Evolutionary conservation across 2,113 vertebrate genomes (phyloP), one percentile per base, ranked within the genome.

Genomic region (Clupea harengus): DNA sequence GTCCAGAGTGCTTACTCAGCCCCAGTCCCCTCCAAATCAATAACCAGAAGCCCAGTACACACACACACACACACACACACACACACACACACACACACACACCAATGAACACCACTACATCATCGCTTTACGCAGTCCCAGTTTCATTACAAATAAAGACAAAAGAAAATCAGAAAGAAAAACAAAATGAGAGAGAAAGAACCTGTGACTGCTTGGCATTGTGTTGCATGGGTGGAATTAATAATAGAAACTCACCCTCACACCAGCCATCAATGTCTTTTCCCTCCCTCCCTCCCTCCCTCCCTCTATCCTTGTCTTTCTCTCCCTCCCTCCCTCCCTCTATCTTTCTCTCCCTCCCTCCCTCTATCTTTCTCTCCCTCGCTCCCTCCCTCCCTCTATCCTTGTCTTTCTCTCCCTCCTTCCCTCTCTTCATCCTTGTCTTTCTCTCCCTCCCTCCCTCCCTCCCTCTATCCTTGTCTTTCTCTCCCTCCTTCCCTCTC

Each of bases 351-450:
- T n/a, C n/a, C n/a, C n/a, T n/a, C n/a, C n/a, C n/a, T n/a, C n/a
- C n/a, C n/a, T n/a, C n/a, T 39, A 2, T 75, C 83, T 45, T 47
- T 20, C 22, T 81, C 83, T 18, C 22, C 50, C 20, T 6, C n/a
- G n/a, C 64, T 20, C 25, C 28, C 81, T 15, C 50, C 17, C 85
- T 28, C 84, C 57, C 85, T 54, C 86, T 82, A n/a, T n/a, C n/a
- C n/a, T n/a, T 67, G 10, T 28, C 60, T 22, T 10, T 22, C 22
- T 5, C 22, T n/a, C 9, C n/a, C 22, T n/a, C 22, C n/a, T 3
- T n/a, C n/a, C 20, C 60, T 11, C n/a, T 3, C 60, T 5, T 17
- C 54, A 50, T 80, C 84, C 15, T 0, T 54, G 6, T 49, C 54
- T 50, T 20, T 44, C 28, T 67, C 82, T 39, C 54, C 20, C 82